Conservation (phyloP, 2,113 vertebrate species). For the Chunga burmeisteri region DNA sequence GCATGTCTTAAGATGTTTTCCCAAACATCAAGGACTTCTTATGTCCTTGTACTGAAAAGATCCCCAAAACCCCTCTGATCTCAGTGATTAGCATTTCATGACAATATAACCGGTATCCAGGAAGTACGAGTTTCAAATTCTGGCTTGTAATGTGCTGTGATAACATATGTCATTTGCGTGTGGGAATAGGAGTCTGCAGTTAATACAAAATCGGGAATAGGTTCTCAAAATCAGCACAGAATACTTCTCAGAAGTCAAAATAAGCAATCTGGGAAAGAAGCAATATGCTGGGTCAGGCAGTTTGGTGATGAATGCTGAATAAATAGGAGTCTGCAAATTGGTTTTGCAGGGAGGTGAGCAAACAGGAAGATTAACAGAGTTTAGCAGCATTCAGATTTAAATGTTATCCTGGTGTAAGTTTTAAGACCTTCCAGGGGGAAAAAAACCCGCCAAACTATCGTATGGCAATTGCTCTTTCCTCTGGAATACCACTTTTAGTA, state of each 20-base stretch:
- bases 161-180: neutral
- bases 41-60: neutral
- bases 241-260: neutral
- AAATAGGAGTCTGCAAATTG: neutral
- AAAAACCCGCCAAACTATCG: rapidly evolving
- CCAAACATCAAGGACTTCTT: neutral
- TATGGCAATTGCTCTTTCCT: neutral
- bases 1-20: neutral
- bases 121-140: neutral
- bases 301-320: neutral
- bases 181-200: neutral
- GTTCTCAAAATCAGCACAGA: neutral
- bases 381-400: neutral
- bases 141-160: rapidly evolving
- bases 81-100: neutral
- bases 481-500: neutral
- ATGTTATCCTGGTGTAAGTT: neutral
- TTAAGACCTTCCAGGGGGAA: neutral
- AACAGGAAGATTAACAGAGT: neutral
- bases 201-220: neutral
- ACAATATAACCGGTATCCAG: neutral
- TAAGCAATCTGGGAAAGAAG: neutral
- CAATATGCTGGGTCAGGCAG: neutral
- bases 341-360: neutral
- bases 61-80: neutral